These are phyloP conservation scores for Rhinogobio ventralis DNA, from an alignment of 2,797 vertebrate genomes.

Conservation along the genomic window DNA sequence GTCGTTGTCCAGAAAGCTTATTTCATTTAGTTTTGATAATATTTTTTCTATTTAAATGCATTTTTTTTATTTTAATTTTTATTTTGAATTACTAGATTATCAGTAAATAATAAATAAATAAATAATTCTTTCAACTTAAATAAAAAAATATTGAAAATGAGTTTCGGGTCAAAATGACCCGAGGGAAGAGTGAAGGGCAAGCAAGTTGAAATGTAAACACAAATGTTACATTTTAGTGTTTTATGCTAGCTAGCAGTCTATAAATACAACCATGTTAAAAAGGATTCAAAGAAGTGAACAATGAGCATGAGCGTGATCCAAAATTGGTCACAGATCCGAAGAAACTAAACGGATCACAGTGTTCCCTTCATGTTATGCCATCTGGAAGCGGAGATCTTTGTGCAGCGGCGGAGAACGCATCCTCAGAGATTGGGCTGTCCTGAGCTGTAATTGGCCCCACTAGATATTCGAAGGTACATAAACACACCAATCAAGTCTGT, in stretches of 20 bases:
- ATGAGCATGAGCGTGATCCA: neutral
- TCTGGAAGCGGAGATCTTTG: constrained; percentile 16
- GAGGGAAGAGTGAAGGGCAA: no score
- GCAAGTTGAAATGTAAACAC: neutral
- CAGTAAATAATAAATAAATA: no score
- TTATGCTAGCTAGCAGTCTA: neutral
- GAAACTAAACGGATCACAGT: constrained; percentile 7
- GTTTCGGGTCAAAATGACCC: no score
- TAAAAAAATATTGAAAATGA: no score
- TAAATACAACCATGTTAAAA: neutral
- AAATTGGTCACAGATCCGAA: constrained; percentile 1
- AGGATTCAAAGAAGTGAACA: neutral
- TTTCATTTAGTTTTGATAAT: no score
- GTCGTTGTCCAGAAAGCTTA: no score
- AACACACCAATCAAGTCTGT: constrained; percentile 28
- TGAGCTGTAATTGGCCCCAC: constrained; percentile 52
- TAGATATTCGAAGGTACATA: constrained; percentile 41
- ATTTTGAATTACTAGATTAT: no score
- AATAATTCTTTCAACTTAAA: no score
- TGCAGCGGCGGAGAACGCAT: constrained; percentile 2
- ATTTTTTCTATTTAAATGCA: no score
- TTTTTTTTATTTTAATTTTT: no score
- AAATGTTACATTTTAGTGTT: neutral
- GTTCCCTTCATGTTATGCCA: constrained; percentile 32
- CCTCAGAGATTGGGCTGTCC: constrained; percentile 27